Base-by-base conservation (phyloP, 2,797 vertebrate species). In the Cynodonichthys magdalenae region DNA sequence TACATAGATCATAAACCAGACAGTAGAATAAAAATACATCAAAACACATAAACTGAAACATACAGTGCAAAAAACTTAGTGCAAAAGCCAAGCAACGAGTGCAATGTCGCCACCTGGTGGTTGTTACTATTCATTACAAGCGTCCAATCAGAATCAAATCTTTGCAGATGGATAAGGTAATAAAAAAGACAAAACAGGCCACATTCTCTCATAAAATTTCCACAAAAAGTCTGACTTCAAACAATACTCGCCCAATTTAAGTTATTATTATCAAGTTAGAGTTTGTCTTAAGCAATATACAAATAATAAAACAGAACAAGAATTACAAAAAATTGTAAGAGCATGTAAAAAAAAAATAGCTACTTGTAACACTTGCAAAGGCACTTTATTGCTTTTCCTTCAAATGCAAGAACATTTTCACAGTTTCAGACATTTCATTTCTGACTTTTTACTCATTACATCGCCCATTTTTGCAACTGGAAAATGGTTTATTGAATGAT, bases 91-190 rank as follows among this genome's bases (percentile, higher is more conserved):
- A 76, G 70, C 67, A 17, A 2, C 17, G 80, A 88, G 80, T 85
- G 81, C 86, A 90, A 85, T 77, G 61, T 47, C 63, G 76, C 89
- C 90, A 85, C 77, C 85, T 60, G 74, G 90, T 89, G 91, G 90
- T 85, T 15, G 11, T 41, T 77, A 58, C 41, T 63, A 51, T 49
- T 78, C 46, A 53, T 54, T 52, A 71, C 58, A 66, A 51, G 24
- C 24, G 58, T 55, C 57, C 15, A 44, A 28, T 9, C 61, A 79
- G 49, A 59, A 80, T 48, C 15, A 55, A 7, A 14, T 55, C 29
- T 53, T 39, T 63, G 15, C 5, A 42, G 42, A 29, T 45, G 12
- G 11, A 44, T 57, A 17, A n/a, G n/a, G n/a, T 19, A 47, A 19
- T 1, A 8, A 36, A 56, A 53, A 34, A 10, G 2, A 54, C 6